Evolutionary conservation across 1,140 invertebrate genomes (phyloP).

Genomic region (Drosophila carrolli): DNA sequence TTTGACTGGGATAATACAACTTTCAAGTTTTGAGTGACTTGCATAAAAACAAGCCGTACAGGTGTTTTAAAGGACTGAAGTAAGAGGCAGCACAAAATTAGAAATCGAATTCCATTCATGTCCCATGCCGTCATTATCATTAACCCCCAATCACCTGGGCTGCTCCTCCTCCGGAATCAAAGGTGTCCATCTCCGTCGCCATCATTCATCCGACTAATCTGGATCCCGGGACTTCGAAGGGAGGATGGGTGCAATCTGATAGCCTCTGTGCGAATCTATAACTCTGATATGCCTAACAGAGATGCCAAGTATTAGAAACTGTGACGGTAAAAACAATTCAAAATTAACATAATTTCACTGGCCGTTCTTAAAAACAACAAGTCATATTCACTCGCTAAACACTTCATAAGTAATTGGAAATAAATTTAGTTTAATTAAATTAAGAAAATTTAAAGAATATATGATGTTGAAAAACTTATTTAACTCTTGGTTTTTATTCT

Average conservation of each 20-base stretch:
- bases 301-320: not conserved
- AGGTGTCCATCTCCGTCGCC: constrained; percentile 20
- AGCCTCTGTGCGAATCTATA: constrained; percentile 1
- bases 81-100: constrained; percentile 8
- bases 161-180: constrained; percentile 7
- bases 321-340: not conserved
- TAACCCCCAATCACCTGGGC: constrained; percentile 8
- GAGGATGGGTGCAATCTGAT: not conserved
- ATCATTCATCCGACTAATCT: constrained; percentile 53
- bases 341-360: too few species aligned
- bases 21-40: too few species aligned
- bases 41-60: too few species aligned
- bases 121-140: constrained; percentile 2
- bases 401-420: too few species aligned
- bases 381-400: too few species aligned
- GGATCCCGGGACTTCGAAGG: not conserved
- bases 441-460: too few species aligned
- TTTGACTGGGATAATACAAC: too few species aligned
- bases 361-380: too few species aligned
- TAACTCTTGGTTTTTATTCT: too few species aligned
- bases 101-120: constrained; percentile 14
- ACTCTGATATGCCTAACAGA: not conserved
- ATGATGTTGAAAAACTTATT: too few species aligned
- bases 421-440: too few species aligned
- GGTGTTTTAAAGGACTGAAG: not conserved